These are phyloP conservation scores for Probosciger aterrimus DNA, from an alignment of 2,113 vertebrate species.

Conservation along the genomic window DNA sequence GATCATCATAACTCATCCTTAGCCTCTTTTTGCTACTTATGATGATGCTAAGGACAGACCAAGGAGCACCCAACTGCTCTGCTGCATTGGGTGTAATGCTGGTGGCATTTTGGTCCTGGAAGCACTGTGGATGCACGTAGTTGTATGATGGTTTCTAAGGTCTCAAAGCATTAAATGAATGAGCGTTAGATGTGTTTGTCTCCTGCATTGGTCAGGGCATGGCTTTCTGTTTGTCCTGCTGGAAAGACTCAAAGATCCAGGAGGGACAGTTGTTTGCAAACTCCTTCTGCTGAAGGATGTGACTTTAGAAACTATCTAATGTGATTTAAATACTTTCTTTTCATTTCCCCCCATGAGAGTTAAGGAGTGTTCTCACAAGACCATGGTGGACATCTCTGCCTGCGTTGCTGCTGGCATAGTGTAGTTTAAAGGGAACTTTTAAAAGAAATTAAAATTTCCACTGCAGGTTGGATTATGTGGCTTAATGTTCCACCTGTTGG, in stretches of 20 bases:
- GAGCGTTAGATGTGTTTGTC: neutral
- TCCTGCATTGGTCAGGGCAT: neutral
- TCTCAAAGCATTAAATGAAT: neutral
- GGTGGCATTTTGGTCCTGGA: neutral
- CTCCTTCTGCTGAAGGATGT: neutral
- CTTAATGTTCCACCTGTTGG: neutral
- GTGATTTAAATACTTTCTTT: neutral
- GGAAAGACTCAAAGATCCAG: neutral
- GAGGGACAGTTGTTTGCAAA: neutral
- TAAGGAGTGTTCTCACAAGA: neutral
- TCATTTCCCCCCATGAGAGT: neutral
- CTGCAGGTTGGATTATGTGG: neutral
- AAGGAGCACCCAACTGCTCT: neutral
- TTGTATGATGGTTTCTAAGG: neutral
- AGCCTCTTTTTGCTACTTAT: neutral
- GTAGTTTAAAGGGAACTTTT: neutral
- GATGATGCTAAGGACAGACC: neutral
- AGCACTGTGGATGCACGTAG: accelerated
- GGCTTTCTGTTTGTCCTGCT: neutral
- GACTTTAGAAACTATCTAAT: neutral
- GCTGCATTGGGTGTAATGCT: neutral
- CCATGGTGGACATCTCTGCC: neutral
- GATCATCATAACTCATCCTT: neutral
- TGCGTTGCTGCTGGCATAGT: neutral
- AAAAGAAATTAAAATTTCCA: neutral